These are phyloP conservation scores for Tychaedon coryphoeus DNA, from an alignment of 2,113 vertebrate genomes.

Conservation along the genomic window DNA sequence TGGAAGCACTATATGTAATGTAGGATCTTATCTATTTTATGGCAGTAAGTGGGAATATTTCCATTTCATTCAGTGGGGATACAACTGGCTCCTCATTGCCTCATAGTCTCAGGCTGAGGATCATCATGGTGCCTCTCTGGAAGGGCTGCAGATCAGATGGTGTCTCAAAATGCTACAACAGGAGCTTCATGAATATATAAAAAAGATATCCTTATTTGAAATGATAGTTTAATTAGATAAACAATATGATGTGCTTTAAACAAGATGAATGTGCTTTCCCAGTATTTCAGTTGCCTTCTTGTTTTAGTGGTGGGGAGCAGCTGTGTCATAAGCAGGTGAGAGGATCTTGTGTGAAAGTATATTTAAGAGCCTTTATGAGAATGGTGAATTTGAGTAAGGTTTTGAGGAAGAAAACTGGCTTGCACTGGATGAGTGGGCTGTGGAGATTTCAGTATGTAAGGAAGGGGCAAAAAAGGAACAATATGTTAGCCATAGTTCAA, in stretches of 20 bases:
- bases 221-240: background rate
- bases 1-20: background rate
- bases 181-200: background rate
- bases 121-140: background rate
- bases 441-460: background rate
- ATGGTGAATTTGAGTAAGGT: background rate
- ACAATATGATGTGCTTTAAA: background rate
- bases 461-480: background rate
- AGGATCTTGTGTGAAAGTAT: background rate
- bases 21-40: background rate
- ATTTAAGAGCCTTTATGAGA: background rate
- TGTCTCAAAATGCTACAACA: background rate
- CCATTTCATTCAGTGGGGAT: background rate
- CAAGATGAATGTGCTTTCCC: background rate
- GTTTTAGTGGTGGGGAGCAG: background rate
- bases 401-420: background rate
- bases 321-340: background rate
- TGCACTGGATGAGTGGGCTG: background rate
- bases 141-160: background rate
- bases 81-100: background rate
- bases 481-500: background rate
- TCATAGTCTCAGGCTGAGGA: background rate
- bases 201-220: background rate
- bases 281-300: background rate
- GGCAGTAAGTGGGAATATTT: background rate